Percentiles rank a stretch among this genome's conserved stretches.
Evolutionary conservation across 2,888 invertebrate genomes (phyloP).

Genomic region (Trichogramma dendrolimi): DNA sequence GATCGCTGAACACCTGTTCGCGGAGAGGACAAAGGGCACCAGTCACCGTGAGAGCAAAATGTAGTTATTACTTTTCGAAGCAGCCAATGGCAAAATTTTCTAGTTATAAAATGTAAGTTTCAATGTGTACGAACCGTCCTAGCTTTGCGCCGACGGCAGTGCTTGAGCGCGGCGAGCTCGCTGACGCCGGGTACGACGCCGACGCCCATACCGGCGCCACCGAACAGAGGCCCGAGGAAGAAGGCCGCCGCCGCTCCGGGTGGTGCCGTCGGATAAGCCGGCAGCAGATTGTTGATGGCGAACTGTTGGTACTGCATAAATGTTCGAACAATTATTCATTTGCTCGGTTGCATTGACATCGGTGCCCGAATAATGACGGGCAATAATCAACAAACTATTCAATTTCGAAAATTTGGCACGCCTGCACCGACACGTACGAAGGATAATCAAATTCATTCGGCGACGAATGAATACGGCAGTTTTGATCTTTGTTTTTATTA

Average conservation of each 20-base stretch:
- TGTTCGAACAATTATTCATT: no score
- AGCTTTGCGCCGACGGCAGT: conserved; percentile 93
- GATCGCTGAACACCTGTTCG: conserved; percentile 65
- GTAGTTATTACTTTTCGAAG: no score
- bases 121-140: conserved; percentile 65
- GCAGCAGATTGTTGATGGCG: conserved; percentile 40
- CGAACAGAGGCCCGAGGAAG: conserved; percentile 58
- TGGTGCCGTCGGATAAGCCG: conserved; percentile 44
- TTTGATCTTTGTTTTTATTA: no score
- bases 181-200: conserved; percentile 54
- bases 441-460: no score
- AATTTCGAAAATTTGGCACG: no score
- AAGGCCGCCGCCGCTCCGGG: conserved; percentile 44
- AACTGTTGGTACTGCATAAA: conserved; percentile 45
- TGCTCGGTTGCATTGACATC: not conserved
- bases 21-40: not conserved
- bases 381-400: no score
- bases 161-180: conserved; percentile 68
- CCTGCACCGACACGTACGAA: no score
- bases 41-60: not conserved
- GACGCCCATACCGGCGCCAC: conserved; percentile 61
- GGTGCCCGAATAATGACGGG: no score
- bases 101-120: no score
- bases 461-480: no score
- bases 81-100: no score